Evolutionary conservation across 1,140 invertebrate genomes (phyloP), one percentile per base, ranked within the genome.

Genomic region (Linepithema humile): DNA sequence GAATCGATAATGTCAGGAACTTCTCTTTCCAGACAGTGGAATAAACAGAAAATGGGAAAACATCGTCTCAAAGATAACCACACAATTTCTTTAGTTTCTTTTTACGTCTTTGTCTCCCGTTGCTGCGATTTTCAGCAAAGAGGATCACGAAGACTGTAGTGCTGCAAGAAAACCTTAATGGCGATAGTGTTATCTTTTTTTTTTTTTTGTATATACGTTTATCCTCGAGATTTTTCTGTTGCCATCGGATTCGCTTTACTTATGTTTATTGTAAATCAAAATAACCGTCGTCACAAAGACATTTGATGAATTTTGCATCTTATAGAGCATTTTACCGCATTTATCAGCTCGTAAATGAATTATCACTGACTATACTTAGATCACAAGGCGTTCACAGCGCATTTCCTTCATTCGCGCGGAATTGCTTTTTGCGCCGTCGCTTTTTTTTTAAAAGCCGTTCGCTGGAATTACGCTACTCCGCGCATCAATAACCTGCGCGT

Each of bases 291-390:
- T 15, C 23, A 15, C 48, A 12, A 32, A 32, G 64, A 70, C 38
- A 55, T 43, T 80, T 40, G 40, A 40, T 15, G 23, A 80, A 80
- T 70, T 80, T 26, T 53, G 75, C 64, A 32, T 4, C 35, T 70
- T 5, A 38, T 53, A 17, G 23, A 80, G 17, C 50, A 55, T 80
- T 69, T 55, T 29, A 48, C 10, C 62, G 64, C 38, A 69, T 80
- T 80, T 70, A 80, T 55, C 35, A 17, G 64, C 43, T 70, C 55
- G 32, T 67, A 78, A 69, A 78, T 78, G 48, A 67, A 78, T 78
- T 69, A 57, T 17, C 62, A 45, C 60, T 40, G 75, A 57, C 23
- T 78, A 38, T 29, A 38, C 23, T 55, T 15, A 23, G 43, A 26
- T 40, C 23, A 23, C 35, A 53, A 67, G 15, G 23, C 48, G 15